Base-by-base conservation (phyloP, 1,140 invertebrate species). In the Drosophila truncata region DNA sequence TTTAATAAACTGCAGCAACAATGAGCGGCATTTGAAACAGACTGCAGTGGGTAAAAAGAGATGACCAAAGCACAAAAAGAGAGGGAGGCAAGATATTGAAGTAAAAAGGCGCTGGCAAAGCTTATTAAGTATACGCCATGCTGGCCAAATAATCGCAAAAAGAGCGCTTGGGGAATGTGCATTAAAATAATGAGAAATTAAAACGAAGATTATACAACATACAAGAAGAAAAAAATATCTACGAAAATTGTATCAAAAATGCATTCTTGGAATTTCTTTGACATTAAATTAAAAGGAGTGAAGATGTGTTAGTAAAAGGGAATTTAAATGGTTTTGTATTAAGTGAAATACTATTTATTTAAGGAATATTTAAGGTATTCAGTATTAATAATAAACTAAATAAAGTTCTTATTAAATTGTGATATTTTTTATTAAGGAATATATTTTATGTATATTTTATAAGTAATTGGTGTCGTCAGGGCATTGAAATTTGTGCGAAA, bases 121-220 rank as follows among this genome's bases (percentile, higher is more conserved):
- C 74, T 76, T 76, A 77, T 76, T 76, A 77, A 77, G 72, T 66
- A 76, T 77, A 77, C 74, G 72, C 62, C 74, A 60, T 41, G 62
- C 47, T 55, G 72, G 55, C 46, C 62, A 66, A 77, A 77, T 75
- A 77, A 76, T 76, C 42, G 49, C 35, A 63, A 47, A 61, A 76
- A 52, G 13, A 44, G 25, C 59, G 41, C 23, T 54, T 16, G 41
- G 37, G 39, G 72, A 77, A 77, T 77, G 61, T 76, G 73, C 71
- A 76, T 76, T 75, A 76, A 76, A 75, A 76, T 75, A 76, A 75
- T 75, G 46, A 75, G 71, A 75, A 75, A 75, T 75, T 75, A 66
- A 71, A 76, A 76, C 39, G 41, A 33, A 65, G 70, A 74, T 65
- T 76, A 72, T 71, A 20, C 39, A 23, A 46, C 18, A 54, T n/a